Evolutionary conservation across 2,113 vertebrate species (phyloP).

Genomic region (Prionailurus viverrinus): DNA sequence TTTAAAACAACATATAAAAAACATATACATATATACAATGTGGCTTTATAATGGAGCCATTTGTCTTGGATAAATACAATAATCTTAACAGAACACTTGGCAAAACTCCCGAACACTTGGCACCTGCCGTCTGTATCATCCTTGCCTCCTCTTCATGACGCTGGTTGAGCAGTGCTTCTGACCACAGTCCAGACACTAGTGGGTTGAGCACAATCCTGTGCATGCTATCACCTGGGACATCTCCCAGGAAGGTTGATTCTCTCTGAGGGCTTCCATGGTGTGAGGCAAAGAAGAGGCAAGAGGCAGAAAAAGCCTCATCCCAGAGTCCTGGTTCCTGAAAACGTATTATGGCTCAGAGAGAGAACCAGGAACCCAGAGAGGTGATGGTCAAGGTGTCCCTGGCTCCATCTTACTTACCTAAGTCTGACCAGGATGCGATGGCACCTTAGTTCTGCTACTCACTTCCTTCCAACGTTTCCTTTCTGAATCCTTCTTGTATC

Average conservation of each 20-base stretch:
- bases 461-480: neutral
- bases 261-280: neutral
- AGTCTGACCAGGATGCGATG: neutral
- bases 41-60: neutral
- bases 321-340: neutral
- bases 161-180: neutral
- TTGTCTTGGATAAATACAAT: neutral
- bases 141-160: neutral
- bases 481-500: neutral
- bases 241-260: neutral
- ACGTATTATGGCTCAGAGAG: neutral
- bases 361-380: neutral
- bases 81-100: neutral
- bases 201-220: neutral
- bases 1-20: neutral
- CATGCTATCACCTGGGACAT: neutral
- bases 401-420: neutral
- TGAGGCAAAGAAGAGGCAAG: neutral
- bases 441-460: neutral
- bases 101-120: neutral
- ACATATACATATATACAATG: neutral
- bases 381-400: neutral
- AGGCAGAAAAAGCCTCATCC: neutral
- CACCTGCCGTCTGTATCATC: neutral
- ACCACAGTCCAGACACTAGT: neutral